Evolutionary conservation across 2,888 invertebrate genomes (phyloP).

Genomic region (Pterostichus niger): DNA sequence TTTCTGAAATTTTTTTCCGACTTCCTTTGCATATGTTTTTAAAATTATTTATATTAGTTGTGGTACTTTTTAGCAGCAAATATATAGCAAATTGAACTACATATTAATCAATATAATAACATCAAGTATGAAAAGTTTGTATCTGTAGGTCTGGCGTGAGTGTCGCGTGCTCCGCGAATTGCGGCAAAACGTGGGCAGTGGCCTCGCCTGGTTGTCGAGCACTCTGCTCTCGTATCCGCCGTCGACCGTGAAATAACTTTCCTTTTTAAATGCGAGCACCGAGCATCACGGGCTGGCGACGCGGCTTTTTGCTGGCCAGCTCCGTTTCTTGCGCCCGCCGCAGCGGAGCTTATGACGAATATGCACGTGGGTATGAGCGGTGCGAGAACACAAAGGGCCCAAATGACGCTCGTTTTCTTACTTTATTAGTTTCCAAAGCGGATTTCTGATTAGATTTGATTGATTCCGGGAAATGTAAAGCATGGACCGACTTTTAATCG

Average conservation of each 20-base stretch:
- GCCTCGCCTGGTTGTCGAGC: conserved; percentile 7
- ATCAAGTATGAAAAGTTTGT: too few relatives aligned
- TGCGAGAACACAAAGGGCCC: conserved; percentile 12
- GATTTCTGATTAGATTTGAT: conserved; percentile 64
- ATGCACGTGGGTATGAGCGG: conserved; percentile 54
- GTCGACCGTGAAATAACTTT: conserved; percentile 65
- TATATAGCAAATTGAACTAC: too few relatives aligned
- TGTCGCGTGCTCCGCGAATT: conserved; percentile 5
- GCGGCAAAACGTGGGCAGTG: conserved; percentile 12
- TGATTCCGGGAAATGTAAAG: conserved; percentile 53
- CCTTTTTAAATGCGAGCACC: conserved; percentile 60
- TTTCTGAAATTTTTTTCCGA: too few relatives aligned
- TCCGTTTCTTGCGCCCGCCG: conserved; percentile 35
- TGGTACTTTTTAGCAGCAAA: too few relatives aligned
- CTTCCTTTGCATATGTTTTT: too few relatives aligned
- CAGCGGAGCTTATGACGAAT: conserved; percentile 37
- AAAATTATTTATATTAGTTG: too few relatives aligned
- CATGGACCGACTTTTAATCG: neutral
- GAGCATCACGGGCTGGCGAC: neutral
- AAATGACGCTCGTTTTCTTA: conserved; percentile 38
- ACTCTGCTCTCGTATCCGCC: conserved; percentile 25
- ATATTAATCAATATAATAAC: too few relatives aligned
- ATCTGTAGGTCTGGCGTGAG: too few relatives aligned
- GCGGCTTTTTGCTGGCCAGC: conserved; percentile 10
- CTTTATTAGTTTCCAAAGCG: conserved; percentile 51